Evolutionary conservation across 1,140 invertebrate species (phyloP), one percentile per base, ranked within the genome.

Genomic region (Trichogramma pretiosum): DNA sequence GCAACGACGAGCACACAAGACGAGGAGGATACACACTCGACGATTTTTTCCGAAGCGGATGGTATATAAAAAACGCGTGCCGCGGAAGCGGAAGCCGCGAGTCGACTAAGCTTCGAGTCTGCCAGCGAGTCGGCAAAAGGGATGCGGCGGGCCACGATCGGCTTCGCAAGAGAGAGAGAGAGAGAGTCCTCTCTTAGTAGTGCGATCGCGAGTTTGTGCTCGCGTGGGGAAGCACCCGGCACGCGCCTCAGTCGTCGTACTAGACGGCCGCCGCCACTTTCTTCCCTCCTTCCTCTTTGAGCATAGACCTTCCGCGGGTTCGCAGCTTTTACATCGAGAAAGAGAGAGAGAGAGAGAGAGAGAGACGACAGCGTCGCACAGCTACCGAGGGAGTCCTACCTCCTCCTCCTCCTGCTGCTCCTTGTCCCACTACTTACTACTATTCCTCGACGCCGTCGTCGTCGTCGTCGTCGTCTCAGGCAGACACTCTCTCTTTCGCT

Each of bases 1-100:
- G n/a, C n/a, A n/a, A n/a, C n/a, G n/a, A n/a, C n/a, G n/a, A n/a
- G n/a, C n/a, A n/a, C n/a, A n/a, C n/a, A n/a, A n/a, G n/a, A n/a
- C n/a, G n/a, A n/a, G n/a, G n/a, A n/a, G n/a, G n/a, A n/a, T n/a
- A n/a, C n/a, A n/a, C n/a, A n/a, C n/a, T n/a, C n/a, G n/a, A n/a
- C n/a, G n/a, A n/a, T n/a, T n/a, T n/a, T n/a, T n/a, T n/a, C n/a
- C n/a, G n/a, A n/a, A n/a, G n/a, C n/a, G n/a, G n/a, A n/a, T n/a
- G n/a, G n/a, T n/a, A n/a, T n/a, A n/a, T n/a, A n/a, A 28, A 33
- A 26, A 11, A 38, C 43, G 43, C 38, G 49, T 51, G 37, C 43
- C 49, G 49, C 49, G 49, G 38, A 51, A 46, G 43, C 43, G 49
- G 49, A 51, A 51, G 49, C 37, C 43, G 37, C 43, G 32, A 42